phyloP scores from a whole-genome alignment of 2,797 vertebrate genomes.

The Helostoma temminkii region DNA sequence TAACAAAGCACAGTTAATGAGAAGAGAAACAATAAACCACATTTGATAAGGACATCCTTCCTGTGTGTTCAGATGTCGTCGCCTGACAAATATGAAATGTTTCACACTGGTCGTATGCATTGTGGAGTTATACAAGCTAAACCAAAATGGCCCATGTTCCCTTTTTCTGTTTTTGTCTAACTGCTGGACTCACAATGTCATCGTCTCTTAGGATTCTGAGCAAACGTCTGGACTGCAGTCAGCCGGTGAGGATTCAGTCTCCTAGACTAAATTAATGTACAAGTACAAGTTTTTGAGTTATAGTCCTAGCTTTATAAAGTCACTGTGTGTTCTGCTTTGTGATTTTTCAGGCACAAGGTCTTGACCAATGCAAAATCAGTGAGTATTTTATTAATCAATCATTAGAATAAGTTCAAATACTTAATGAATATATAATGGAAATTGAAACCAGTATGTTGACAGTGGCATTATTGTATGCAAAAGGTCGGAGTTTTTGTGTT shows the following conservation, averaged over 20 bases:
- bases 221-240: conserved; percentile 58
- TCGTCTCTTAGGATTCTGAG: conserved; percentile 64
- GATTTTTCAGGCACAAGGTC: conserved; percentile 51
- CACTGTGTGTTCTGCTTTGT: conserved; percentile 4
- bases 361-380: conserved; percentile 65
- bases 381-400: conserved; percentile 41
- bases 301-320: neutral
- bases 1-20: neutral
- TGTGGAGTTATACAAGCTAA: neutral
- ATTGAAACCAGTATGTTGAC: neutral
- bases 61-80: conserved; percentile 36
- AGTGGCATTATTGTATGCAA: neutral
- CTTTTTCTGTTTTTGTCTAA: conserved; percentile 48
- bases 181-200: conserved; percentile 2
- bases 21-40: conserved; percentile 33
- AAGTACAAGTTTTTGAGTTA: neutral
- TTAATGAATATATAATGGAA: neutral
- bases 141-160: conserved; percentile 37
- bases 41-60: conserved; percentile 32
- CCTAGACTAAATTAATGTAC: neutral
- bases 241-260: conserved; percentile 60
- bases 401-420: neutral
- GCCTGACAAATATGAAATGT: conserved; percentile 34
- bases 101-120: neutral
- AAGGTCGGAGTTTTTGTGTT: neutral